Evolutionary conservation across 2,888 invertebrate genomes (phyloP), one percentile per base, ranked within the genome.

Genomic region (Tipula vernalis): DNA sequence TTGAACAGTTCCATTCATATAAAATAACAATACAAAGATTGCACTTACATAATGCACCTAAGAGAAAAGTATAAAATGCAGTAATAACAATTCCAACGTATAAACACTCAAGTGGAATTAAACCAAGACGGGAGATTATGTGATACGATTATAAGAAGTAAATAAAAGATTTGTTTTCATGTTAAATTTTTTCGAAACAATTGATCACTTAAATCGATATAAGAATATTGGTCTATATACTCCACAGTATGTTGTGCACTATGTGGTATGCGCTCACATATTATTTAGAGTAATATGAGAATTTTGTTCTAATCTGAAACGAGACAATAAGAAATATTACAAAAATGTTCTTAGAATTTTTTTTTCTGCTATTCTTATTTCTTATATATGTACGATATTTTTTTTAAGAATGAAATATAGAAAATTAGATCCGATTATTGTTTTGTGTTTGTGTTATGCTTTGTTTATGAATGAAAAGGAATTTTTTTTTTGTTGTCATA

Each of bases 161-260:
- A 71, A 71, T 71, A 71, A 71, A 71, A 71, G 71, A 71, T 71
- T 71, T 71, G 71, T 71, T 71, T 71, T 71, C 71, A 71, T 71
- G 71, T 71, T 71, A 28, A 71, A 71, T 71, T 71, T 71, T 71
- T 10, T 71, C 71, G 71, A 71, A 71, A 71, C 71, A 71, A 71
- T 71, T 71, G 71, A 71, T 71, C 71, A 71, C 71, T 71, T 71
- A 71, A 71, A 71, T 71, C 71, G 71, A 71, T 71, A 71, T 71
- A 71, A 71, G 71, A 71, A 71, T 28, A 28, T 71, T 71, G 71
- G 71, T 71, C 28, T 71, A 71, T 6, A 18, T 57, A 15, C 57
- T 10, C 57, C 28, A 28, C 28, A 51, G 15, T 51, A 15, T 51
- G 15, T 15, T 18, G 71, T 71, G 71, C 71, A 28, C 28, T 71